Conservation (phyloP, 2,113 vertebrate genomes). For the Vulpes vulpes region DNA sequence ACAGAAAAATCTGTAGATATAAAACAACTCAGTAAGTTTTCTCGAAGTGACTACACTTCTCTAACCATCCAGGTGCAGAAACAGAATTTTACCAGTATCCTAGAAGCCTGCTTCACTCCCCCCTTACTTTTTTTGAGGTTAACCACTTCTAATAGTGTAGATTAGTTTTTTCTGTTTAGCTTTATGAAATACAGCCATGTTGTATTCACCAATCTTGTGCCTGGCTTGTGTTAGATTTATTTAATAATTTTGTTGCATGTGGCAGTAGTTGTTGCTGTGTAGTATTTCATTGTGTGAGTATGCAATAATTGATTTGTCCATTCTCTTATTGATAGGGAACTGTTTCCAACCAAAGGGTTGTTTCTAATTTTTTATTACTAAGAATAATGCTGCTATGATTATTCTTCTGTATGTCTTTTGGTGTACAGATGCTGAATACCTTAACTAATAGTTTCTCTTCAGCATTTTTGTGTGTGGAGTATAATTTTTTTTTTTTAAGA, state of each 20-base stretch:
- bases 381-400: not conserved
- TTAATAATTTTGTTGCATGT: not conserved
- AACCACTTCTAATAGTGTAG: not conserved
- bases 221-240: not conserved
- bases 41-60: not conserved
- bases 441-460: not conserved
- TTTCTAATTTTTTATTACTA: not conserved
- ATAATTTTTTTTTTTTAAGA: too few relatives aligned
- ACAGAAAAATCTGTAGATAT: not conserved
- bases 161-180: not conserved
- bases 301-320: not conserved
- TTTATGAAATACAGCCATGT: not conserved
- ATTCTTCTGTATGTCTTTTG: not conserved
- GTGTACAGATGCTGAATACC: not conserved
- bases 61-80: not conserved
- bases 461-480: not conserved
- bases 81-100: not conserved
- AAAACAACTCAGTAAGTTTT: not conserved
- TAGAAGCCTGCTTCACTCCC: conserved; percentile 10
- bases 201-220: not conserved
- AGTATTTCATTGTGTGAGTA: not conserved
- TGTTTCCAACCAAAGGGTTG: not conserved
- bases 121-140: not conserved
- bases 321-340: not conserved
- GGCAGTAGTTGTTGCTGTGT: not conserved